Evolutionary conservation across 1,140 invertebrate species (phyloP), one percentile per base, ranked within the genome.

Genomic region (Coboldia fuscipes): DNA sequence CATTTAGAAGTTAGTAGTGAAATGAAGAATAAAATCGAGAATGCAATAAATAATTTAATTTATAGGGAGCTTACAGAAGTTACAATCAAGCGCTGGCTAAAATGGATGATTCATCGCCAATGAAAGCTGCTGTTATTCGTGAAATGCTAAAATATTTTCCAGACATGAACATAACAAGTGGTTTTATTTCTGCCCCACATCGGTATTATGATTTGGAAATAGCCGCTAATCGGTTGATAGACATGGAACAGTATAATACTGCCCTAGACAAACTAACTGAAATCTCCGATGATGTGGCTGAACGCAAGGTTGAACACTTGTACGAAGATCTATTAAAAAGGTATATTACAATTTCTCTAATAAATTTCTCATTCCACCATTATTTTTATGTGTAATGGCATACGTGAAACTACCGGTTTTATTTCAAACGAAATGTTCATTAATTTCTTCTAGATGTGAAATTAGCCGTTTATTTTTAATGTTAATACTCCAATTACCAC

Each of bases 241-340:
- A n/a, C n/a, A n/a, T n/a, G n/a, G n/a, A n/a, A n/a, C n/a, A n/a
- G n/a, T n/a, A n/a, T n/a, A n/a, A n/a, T n/a, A n/a, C n/a, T 7
- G 50, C 51, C 1, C 32, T 55, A 22, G 50, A 46, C 13, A 49
- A 52, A 30, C 35, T 50, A 17, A 50, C 52, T 18, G 52, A 55
- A 34, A 54, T 55, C 37, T 46, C 47, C 13, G 52, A 55, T 16
- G 48, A 53, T 29, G 43, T 55, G 1, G 46, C 45, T n/a, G 52
- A 55, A 36, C 46, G 51, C 5, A 47, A 50, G 5, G 41, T 35
- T 0, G 42, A 50, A 4, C 17, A 30, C 7, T 40, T 52, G 24
- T 55, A 55, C 30, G 36, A 33, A 3, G 50, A 54, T 3, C 18
- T 55, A 12, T 17, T 55, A 18, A 38, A n/a, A 32, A 32, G 18